Percentiles rank a stretch among this genome's conserved stretches.
Evolutionary conservation across 2,113 vertebrate genomes (phyloP).

Genomic region (Lepisosteus osseus): DNA sequence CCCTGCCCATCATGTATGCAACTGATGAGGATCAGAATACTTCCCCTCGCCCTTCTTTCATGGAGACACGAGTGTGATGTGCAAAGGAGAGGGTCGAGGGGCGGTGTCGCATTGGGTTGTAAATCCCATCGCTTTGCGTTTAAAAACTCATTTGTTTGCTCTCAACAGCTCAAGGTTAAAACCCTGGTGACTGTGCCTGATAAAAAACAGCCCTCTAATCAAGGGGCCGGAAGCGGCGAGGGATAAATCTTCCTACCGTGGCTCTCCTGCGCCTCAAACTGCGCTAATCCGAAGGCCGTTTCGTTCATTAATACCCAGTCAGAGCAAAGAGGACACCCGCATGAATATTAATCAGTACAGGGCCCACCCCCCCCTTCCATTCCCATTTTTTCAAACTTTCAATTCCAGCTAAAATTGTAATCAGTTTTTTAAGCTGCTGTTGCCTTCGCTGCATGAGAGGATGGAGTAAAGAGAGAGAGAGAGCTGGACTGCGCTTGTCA

Average conservation of each 20-base stretch:
- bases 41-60: too few species aligned
- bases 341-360: conserved; percentile 63
- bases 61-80: neutral
- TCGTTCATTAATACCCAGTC: conserved; percentile 57
- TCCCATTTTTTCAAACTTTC: conserved; percentile 45
- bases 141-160: conserved; percentile 60
- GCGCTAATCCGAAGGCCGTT: conserved; percentile 55
- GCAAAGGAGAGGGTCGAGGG: conserved; percentile 31
- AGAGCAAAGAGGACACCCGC: conserved; percentile 47
- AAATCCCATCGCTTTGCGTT: conserved; percentile 42
- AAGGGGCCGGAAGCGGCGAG: conserved; percentile 46
- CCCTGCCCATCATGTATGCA: neutral
- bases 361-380: conserved; percentile 34
- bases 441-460: conserved; percentile 56
- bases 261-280: conserved; percentile 20
- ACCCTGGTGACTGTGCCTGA: conserved; percentile 38
- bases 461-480: conserved; percentile 43
- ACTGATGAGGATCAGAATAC: neutral
- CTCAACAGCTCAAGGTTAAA: conserved; percentile 62
- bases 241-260: conserved; percentile 39
- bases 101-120: conserved; percentile 17
- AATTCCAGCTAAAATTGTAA: conserved; percentile 63
- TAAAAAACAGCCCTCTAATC: conserved; percentile 57
- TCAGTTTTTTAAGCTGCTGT: conserved; percentile 59
- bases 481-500: conserved; percentile 13